These are phyloP conservation scores for Brachyalestes nurse DNA, from an alignment of 2,797 vertebrate genomes.

Conservation along the genomic window DNA sequence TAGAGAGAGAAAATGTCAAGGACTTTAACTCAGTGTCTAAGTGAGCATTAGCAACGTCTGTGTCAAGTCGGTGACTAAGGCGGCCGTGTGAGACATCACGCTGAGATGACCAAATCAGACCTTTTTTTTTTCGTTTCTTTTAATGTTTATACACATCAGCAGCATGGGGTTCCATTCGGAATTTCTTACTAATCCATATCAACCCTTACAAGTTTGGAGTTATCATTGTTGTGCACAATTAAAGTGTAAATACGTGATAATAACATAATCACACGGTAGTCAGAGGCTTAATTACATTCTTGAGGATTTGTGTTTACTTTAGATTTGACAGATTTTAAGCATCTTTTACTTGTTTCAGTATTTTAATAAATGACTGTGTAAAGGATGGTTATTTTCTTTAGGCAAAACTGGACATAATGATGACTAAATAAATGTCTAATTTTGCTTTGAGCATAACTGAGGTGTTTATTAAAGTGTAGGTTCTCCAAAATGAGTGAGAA, in stretches of 20 bases:
- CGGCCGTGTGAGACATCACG: background rate
- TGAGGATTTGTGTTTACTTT: too few relatives aligned
- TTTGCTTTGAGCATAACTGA: too few relatives aligned
- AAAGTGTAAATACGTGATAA: background rate
- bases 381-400: too few relatives aligned
- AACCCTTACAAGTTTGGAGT: background rate
- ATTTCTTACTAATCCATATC: background rate
- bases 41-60: constrained; percentile 25
- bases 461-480: too few relatives aligned
- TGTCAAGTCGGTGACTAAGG: constrained; percentile 27
- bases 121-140: background rate
- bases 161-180: background rate
- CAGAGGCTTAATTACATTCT: too few relatives aligned
- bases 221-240: background rate
- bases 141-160: background rate
- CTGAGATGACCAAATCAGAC: too few relatives aligned
- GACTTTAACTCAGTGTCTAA: constrained; percentile 44
- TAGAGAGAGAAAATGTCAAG: constrained; percentile 51
- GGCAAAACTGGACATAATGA: too few relatives aligned
- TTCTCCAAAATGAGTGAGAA: too few relatives aligned
- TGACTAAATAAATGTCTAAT: too few relatives aligned
- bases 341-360: too few relatives aligned
- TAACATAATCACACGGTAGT: background rate
- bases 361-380: too few relatives aligned
- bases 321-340: too few relatives aligned